Conservation (phyloP, 2,797 vertebrate genomes). For the Valencia hispanica region DNA sequence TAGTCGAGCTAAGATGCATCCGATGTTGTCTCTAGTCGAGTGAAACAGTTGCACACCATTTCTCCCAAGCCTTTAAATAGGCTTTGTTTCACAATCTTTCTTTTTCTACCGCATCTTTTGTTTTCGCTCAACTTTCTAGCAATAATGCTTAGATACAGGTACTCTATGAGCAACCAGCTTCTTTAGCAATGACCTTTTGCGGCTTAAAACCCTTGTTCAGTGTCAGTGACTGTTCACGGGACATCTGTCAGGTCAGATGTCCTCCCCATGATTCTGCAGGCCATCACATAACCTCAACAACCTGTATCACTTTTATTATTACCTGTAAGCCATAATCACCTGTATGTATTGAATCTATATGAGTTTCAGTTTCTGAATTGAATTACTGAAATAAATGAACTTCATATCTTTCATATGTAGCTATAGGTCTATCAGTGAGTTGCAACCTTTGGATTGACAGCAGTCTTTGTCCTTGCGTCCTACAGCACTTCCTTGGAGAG, state of each 20-base stretch:
- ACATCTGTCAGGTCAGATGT: background rate
- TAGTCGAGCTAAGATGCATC: background rate
- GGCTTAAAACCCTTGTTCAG: background rate
- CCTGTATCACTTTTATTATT: background rate
- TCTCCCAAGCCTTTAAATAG: too few relatives aligned
- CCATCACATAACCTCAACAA: background rate
- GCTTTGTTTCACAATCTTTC: too few relatives aligned
- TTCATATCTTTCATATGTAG: background rate
- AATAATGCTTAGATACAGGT: background rate
- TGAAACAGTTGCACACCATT: too few relatives aligned
- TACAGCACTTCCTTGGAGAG: slow-evolving; percentile 81
- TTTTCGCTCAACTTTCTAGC: background rate
- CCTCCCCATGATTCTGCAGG: background rate
- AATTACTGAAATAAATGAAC: too few relatives aligned
- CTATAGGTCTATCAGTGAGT: background rate
- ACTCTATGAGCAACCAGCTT: background rate
- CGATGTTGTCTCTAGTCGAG: too few relatives aligned
- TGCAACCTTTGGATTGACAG: slow-evolving; percentile 6
- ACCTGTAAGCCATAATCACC: background rate
- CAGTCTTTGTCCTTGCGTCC: slow-evolving; percentile 26
- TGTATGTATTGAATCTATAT: background rate
- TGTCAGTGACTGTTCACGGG: background rate
- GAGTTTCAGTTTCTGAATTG: background rate
- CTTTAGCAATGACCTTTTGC: background rate
- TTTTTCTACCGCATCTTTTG: too few relatives aligned